Conservation (phyloP, 92 coral and sea anemone species). For the Muricea muricata region DNA sequence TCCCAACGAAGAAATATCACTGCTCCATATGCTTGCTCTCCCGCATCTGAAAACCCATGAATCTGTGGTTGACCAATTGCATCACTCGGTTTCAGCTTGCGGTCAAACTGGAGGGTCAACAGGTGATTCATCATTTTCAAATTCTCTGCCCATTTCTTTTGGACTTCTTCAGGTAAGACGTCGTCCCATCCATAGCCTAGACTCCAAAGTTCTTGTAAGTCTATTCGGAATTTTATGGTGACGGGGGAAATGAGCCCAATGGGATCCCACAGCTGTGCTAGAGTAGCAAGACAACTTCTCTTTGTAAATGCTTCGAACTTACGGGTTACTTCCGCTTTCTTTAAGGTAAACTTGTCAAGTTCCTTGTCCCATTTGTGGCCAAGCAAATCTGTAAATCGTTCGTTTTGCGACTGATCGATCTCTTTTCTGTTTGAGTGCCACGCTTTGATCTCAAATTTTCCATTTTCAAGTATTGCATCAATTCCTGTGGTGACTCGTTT, state of each 20-base stretch:
- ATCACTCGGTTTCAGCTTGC: slow-evolving; percentile 59
- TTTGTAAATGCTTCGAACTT: slow-evolving; percentile 21
- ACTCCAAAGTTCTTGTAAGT: slow-evolving; percentile 69
- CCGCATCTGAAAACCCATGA: slow-evolving; percentile 68
- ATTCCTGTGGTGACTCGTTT: slow-evolving; percentile 56
- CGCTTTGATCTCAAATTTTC: background rate
- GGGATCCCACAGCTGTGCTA: slow-evolving; percentile 79
- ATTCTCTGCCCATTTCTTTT: slow-evolving; percentile 64
- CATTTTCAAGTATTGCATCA: slow-evolving; percentile 50
- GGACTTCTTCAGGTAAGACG: slow-evolving; percentile 45
- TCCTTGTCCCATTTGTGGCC: background rate
- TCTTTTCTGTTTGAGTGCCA: slow-evolving; percentile 13
- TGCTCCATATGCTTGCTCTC: slow-evolving; percentile 64
- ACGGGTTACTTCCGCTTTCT: background rate
- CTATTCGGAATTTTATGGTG: slow-evolving; percentile 60
- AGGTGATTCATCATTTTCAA: slow-evolving; percentile 52
- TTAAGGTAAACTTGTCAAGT: background rate
- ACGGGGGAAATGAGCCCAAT: slow-evolving; percentile 68
- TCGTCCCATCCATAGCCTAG: slow-evolving; percentile 71
- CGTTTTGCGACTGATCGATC: background rate
- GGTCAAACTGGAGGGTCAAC: slow-evolving; percentile 50
- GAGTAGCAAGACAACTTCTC: slow-evolving; percentile 51
- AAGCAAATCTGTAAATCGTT: background rate
- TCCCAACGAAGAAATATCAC: slow-evolving; percentile 64
- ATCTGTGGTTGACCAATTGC: slow-evolving; percentile 60